These are phyloP conservation scores for human DNA, from an alignment of 2,113 vertebrate genomes.

Conservation along the genomic window GRCh38 chr12:82962001-82962500, in stretches of 20 bases:
- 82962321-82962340: constrained; percentile 64
- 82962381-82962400: constrained; percentile 40
- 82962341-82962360: constrained; percentile 56
- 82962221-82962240: background rate
- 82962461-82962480: background rate
- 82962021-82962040: background rate
- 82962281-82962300: background rate
- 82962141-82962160: background rate
- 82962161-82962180: constrained; percentile 15
- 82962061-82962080: background rate
- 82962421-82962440: background rate
- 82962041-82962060: background rate
- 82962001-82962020: background rate
- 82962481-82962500: background rate
- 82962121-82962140: background rate
- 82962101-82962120: background rate
- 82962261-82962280: background rate
- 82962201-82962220: background rate
- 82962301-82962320: constrained; percentile 57
- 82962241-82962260: background rate
- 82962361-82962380: constrained; percentile 45
- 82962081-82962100: background rate
- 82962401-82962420: constrained; percentile 37
- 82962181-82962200: background rate
- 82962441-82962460: background rate